These are phyloP conservation scores for Amblyopsis hoosieri DNA, from an alignment of 2,797 vertebrate genomes.

Conservation along the genomic window DNA sequence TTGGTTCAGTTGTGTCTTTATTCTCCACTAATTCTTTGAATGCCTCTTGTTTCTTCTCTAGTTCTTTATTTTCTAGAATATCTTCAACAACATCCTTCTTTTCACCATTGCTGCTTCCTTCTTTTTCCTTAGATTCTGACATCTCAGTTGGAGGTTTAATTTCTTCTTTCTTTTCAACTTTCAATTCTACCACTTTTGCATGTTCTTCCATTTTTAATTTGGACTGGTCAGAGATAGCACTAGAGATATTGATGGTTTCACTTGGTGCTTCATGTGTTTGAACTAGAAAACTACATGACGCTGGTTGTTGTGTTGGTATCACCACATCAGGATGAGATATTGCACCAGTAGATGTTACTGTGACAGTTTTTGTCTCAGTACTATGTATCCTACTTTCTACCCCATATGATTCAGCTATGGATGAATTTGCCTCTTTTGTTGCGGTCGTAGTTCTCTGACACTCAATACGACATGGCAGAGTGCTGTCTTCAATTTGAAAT, in stretches of 20 bases:
- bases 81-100: conserved; percentile 31
- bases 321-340: conserved; percentile 54
- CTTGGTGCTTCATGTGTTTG: conserved; percentile 13
- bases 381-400: conserved; percentile 26
- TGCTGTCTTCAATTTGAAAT: conserved; percentile 67
- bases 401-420: conserved; percentile 36
- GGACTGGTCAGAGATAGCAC: conserved; percentile 47
- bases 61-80: conserved; percentile 28
- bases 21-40: conserved; percentile 35
- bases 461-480: conserved; percentile 72
- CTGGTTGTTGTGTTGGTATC: conserved; percentile 68
- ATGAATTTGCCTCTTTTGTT: conserved; percentile 38
- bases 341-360: conserved; percentile 35
- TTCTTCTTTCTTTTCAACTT: conserved; percentile 28
- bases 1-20: conserved; percentile 36
- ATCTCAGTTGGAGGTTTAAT: conserved; percentile 5
- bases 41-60: conserved; percentile 40
- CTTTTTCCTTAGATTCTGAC: conserved; percentile 21
- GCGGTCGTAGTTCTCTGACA: conserved; percentile 64
- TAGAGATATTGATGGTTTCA: conserved; percentile 49
- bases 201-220: conserved; percentile 48
- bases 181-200: conserved; percentile 23
- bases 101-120: conserved; percentile 28
- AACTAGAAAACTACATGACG: conserved; percentile 49
- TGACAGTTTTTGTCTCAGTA: conserved; percentile 41